Percentiles rank a stretch among this genome's conserved stretches.
phyloP scores from a whole-genome alignment of 2,113 vertebrate genomes.

The Thunnus thynnus region DNA sequence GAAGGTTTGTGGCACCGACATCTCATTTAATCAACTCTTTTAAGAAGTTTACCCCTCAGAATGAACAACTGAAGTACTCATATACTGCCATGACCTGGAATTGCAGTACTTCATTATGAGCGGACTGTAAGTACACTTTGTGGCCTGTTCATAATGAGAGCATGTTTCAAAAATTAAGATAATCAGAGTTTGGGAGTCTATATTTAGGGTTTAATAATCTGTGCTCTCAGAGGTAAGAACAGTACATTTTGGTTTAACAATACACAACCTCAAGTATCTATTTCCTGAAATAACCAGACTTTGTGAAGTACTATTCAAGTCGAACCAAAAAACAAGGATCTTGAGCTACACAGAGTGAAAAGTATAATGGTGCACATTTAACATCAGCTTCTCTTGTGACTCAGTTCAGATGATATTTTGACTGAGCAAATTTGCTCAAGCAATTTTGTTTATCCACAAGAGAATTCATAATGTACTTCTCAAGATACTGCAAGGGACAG shows the following conservation, averaged over 20 bases:
- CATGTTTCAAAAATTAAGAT: neutral
- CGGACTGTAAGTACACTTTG: neutral
- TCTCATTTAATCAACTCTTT: too few species aligned
- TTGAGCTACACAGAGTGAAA: neutral
- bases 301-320: neutral
- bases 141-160: neutral
- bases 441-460: neutral
- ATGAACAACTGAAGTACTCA: too few species aligned
- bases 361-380: neutral
- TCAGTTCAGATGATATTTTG: neutral
- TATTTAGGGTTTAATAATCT: neutral
- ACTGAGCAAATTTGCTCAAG: constrained; percentile 13
- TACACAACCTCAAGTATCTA: neutral
- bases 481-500: neutral
- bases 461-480: constrained; percentile 4
- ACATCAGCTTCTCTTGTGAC: neutral
- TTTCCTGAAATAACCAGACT: neutral
- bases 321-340: neutral
- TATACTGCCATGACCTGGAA: neutral
- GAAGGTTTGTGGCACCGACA: too few species aligned
- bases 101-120: too few species aligned
- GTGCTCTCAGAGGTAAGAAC: neutral
- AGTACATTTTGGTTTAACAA: neutral
- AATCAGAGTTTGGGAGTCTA: neutral
- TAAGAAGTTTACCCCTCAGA: too few species aligned